Conservation (phyloP, 2,113 vertebrate genomes). For the Nyctibius bracteatus region DNA sequence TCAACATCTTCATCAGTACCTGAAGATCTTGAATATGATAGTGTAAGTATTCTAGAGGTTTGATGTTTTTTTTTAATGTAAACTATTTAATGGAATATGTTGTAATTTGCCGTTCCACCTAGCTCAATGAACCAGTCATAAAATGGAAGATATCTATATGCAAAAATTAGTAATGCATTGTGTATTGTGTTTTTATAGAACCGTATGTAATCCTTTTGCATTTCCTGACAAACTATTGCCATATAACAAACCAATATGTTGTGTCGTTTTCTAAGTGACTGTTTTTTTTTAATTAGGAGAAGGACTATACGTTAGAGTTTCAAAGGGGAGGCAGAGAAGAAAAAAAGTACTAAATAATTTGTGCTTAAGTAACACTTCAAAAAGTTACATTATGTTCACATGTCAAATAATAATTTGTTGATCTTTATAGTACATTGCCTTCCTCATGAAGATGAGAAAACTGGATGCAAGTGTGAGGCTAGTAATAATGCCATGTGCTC, state of each 20-base stretch:
- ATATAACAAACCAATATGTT: background rate
- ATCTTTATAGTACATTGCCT: background rate
- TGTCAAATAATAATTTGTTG: background rate
- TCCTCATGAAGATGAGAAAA: background rate
- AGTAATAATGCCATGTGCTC: background rate
- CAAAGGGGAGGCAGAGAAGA: background rate
- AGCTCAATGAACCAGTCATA: background rate
- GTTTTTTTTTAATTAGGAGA: background rate
- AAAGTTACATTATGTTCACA: background rate
- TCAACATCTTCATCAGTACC: constrained; percentile 60
- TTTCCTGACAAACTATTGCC: background rate
- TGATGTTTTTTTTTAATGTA: background rate
- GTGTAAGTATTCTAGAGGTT: constrained; percentile 49
- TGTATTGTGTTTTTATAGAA: background rate
- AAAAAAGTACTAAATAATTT: background rate
- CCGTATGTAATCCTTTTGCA: rapidly evolving
- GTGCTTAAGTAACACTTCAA: background rate
- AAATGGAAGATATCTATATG: background rate
- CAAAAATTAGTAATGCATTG: background rate
- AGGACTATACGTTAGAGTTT: background rate
- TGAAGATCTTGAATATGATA: constrained; percentile 70
- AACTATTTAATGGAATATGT: background rate
- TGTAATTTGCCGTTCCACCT: background rate
- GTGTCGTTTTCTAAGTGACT: background rate
- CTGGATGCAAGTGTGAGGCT: background rate